These are phyloP conservation scores for Popillia japonica DNA, from an alignment of 1,140 invertebrate species.

Conservation along the genomic window DNA sequence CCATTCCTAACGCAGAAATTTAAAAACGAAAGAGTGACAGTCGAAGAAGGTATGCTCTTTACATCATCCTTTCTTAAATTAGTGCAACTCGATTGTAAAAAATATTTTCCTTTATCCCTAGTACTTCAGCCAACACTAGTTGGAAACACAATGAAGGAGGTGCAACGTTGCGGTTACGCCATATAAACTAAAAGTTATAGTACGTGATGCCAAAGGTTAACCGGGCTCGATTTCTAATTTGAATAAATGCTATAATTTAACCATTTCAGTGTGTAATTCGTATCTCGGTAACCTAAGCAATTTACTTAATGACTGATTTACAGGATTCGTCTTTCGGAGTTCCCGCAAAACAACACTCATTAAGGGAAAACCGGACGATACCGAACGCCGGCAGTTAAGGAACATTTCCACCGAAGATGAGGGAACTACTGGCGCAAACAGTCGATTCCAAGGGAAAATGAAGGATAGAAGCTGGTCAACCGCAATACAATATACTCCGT, in stretches of 20 bases:
- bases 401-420: not conserved
- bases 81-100: too few species aligned
- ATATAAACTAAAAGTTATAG: too few species aligned
- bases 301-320: slow-evolving; percentile 31
- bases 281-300: not conserved
- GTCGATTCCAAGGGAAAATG: not conserved
- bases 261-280: not conserved
- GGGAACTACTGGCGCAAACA: not conserved
- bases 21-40: too few species aligned
- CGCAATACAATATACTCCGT: slow-evolving; percentile 5
- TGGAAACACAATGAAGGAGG: too few species aligned
- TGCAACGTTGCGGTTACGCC: too few species aligned
- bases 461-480: not conserved
- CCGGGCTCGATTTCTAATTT: not conserved
- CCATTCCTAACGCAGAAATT: too few species aligned
- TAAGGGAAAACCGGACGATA: slow-evolving; percentile 26
- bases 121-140: too few species aligned
- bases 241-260: not conserved
- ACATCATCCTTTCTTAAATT: too few species aligned
- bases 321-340: not conserved
- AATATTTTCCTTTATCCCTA: too few species aligned
- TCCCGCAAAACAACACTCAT: slow-evolving; percentile 23
- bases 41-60: too few species aligned
- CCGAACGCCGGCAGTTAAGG: slow-evolving; percentile 9
- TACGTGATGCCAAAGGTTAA: too few species aligned